Evolutionary conservation across 2,888 invertebrate species (phyloP).

Genomic region (Drosophila gaucha): DNA sequence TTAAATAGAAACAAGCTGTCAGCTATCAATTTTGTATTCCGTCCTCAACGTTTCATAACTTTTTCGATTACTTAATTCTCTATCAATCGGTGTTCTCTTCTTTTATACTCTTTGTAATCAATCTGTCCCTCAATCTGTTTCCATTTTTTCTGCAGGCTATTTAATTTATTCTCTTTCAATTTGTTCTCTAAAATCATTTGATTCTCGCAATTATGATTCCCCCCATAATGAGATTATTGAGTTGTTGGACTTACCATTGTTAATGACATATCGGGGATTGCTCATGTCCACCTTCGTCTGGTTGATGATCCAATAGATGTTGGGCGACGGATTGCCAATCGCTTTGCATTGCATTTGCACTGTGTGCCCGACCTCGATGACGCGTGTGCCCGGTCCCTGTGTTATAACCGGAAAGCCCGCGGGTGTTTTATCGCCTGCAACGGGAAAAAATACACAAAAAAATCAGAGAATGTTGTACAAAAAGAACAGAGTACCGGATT

Average conservation of each 20-base stretch:
- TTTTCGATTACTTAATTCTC: no score
- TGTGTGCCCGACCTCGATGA: slow-evolving; percentile 97
- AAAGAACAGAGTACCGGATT: slow-evolving; percentile 30
- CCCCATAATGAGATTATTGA: neutral
- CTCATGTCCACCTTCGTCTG: slow-evolving; percentile 94
- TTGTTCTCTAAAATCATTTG: no score
- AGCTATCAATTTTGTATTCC: no score
- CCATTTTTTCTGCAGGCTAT: no score
- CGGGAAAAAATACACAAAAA: slow-evolving; percentile 26
- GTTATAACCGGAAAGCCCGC: slow-evolving; percentile 96
- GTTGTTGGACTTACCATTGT: slow-evolving; percentile 88
- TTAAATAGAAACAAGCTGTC: no score
- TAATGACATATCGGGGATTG: slow-evolving; percentile 93
- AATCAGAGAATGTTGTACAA: slow-evolving; percentile 24
- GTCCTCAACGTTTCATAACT: no score
- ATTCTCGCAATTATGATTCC: neutral
- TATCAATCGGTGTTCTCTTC: no score
- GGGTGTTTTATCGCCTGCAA: slow-evolving; percentile 92
- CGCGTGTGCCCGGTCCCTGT: slow-evolving; percentile 95
- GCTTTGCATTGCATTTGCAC: slow-evolving; percentile 96
- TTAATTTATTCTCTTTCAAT: no score
- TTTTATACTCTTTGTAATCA: no score
- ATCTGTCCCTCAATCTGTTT: no score
- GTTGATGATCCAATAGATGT: slow-evolving; percentile 97
- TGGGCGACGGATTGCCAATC: slow-evolving; percentile 92